Base-by-base conservation (phyloP, 2,113 vertebrate genomes). In the Gulo gulo region DNA sequence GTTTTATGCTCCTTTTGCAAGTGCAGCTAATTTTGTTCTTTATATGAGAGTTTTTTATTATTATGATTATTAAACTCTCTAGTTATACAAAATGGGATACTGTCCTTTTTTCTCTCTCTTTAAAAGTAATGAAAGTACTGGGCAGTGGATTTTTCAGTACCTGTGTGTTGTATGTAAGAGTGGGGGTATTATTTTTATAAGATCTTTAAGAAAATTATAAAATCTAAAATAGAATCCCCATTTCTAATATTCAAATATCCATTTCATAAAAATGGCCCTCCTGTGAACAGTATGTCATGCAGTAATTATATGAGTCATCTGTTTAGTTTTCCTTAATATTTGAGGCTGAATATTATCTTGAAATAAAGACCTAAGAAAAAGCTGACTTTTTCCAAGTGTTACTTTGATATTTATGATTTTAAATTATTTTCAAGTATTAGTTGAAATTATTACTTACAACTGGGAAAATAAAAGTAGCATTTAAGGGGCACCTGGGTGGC, bases 41-140 rank as follows among this genome's bases (percentile, higher is more conserved):
- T 91, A 86, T 79, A 90, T 93, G 59, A 88, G 65, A 92, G 61
- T 59, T 57, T 90, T 87, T 97, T 92, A 78, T 90, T 93, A 96
- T 86, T 81, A 97, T 78, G 95, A 96, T 95, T 94, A 93, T 84
- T 97, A 93, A 97, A 83, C 59, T 92, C 55, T 86, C 59, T 55
- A 78, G 73, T 83, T 95, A 57, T 13, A 81, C 20, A 96, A 90
- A 93, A 88, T 85, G 23, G 18, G n/a, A 85, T 13, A 69, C 59
- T n/a, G 50, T 24, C 24, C 23, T 84, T 63, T 52, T 45, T 13
- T 15, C 11, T 85, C 36, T 39, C 20, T 63, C 18, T 63, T 95
- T 91, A 90, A 97, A 92, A 89, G 71, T 24, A 34, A 6, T 81
- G 15, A 81, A 86, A 86, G 6, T 94, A 88, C 13, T 65, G 50